phyloP scores from a whole-genome alignment of 2,797 vertebrate species.

The Gymnopithys bicolor region DNA sequence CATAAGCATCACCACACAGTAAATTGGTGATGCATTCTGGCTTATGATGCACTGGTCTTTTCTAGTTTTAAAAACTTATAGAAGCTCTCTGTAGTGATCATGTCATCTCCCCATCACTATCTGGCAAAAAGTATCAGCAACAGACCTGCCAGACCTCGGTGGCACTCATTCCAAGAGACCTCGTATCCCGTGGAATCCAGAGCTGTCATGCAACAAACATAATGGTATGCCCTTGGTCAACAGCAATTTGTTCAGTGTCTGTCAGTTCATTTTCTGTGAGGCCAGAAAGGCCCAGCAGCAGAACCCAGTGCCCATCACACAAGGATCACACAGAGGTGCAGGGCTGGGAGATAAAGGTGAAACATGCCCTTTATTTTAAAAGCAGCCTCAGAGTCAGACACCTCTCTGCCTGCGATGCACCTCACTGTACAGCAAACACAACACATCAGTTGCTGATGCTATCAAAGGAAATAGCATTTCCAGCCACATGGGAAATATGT shows the following conservation, averaged over 20 bases:
- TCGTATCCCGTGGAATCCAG: not conserved
- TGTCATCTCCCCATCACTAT: not conserved
- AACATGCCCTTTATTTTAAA: not conserved
- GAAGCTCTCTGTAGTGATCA: not conserved
- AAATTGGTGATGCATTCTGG: not conserved
- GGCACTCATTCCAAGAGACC: not conserved
- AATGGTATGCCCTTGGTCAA: not conserved
- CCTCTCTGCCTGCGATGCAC: not conserved
- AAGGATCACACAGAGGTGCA: not conserved
- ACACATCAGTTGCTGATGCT: slow-evolving; percentile 51
- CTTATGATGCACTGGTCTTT: not conserved
- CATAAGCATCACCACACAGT: not conserved
- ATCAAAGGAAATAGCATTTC: slow-evolving; percentile 61
- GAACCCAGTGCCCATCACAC: not conserved
- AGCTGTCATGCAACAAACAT: not conserved
- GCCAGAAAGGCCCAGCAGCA: not conserved
- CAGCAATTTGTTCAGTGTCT: not conserved
- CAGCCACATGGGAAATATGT: slow-evolving; percentile 64
- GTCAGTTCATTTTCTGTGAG: not conserved
- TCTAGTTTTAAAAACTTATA: not conserved
- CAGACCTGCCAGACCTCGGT: not conserved
- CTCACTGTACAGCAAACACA: not conserved
- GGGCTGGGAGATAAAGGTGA: not conserved
- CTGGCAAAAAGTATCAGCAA: not conserved
- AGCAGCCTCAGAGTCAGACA: not conserved